Percentiles rank a stretch among this genome's conserved stretches.
Evolutionary conservation across 2,888 invertebrate species (phyloP).

Genomic region (Ennomos fuscantarius): DNA sequence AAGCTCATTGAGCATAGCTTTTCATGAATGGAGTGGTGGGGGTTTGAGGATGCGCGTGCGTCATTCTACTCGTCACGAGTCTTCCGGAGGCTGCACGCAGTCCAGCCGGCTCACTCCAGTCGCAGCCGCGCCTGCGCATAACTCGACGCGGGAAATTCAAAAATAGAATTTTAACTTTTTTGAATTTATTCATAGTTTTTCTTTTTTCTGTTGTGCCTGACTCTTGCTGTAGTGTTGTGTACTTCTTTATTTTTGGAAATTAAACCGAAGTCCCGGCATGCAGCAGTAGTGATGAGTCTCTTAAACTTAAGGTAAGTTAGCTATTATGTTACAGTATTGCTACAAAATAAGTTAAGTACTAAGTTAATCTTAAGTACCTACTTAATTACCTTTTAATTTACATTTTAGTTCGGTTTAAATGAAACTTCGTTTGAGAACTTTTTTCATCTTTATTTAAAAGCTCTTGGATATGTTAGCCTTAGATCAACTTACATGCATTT

Average conservation of each 20-base stretch:
- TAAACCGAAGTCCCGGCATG: slow-evolving; percentile 60
- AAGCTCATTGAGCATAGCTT: slow-evolving; percentile 64
- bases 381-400: neutral
- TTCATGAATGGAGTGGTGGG: slow-evolving; percentile 80
- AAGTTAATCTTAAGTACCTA: no score
- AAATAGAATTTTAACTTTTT: slow-evolving; percentile 48
- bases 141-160: slow-evolving; percentile 68
- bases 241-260: slow-evolving; percentile 42
- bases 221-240: slow-evolving; percentile 61
- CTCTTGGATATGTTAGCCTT: no score
- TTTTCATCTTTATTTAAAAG: no score
- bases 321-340: neutral
- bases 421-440: no score
- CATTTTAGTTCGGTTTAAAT: neutral
- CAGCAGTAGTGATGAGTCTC: slow-evolving; percentile 69
- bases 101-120: slow-evolving; percentile 55
- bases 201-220: slow-evolving; percentile 52
- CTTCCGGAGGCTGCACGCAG: slow-evolving; percentile 63
- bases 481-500: no score
- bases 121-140: slow-evolving; percentile 61
- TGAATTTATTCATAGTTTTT: slow-evolving; percentile 31
- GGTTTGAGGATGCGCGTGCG: slow-evolving; percentile 60
- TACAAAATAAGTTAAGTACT: slow-evolving; percentile 4
- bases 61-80: slow-evolving; percentile 45
- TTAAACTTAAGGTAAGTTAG: slow-evolving; percentile 69